phyloP scores from a whole-genome alignment of 2,797 vertebrate genomes.

The Urocyon cinereoargenteus region DNA sequence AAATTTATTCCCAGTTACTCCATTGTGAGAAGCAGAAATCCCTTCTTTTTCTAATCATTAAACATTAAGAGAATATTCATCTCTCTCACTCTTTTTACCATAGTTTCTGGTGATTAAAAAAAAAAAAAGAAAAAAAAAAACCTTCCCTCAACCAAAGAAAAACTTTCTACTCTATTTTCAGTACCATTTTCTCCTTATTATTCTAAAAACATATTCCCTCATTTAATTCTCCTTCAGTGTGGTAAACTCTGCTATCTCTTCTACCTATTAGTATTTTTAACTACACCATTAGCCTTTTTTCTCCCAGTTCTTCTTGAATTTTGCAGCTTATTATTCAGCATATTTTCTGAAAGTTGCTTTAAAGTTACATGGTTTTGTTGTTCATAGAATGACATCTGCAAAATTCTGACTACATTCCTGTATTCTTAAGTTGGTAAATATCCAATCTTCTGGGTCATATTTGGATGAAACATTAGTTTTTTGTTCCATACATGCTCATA shows the following conservation, averaged over 20 bases:
- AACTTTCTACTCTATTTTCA: background rate
- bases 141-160: background rate
- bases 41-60: background rate
- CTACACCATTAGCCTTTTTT: background rate
- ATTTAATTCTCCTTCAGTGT: background rate
- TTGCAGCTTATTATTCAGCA: background rate
- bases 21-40: background rate
- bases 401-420: background rate
- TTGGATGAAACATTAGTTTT: background rate
- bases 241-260: background rate
- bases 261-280: background rate
- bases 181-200: background rate
- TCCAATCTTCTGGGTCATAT: background rate
- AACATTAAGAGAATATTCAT: background rate
- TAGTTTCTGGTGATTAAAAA: background rate
- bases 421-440: background rate
- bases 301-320: background rate
- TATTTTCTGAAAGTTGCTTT: background rate
- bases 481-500: background rate
- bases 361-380: background rate
- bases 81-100: background rate
- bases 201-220: background rate
- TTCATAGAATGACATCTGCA: background rate
- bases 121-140: background rate
- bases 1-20: background rate